Conservation (phyloP, 2,888 invertebrate genomes). For the Nymphalis polychloros region DNA sequence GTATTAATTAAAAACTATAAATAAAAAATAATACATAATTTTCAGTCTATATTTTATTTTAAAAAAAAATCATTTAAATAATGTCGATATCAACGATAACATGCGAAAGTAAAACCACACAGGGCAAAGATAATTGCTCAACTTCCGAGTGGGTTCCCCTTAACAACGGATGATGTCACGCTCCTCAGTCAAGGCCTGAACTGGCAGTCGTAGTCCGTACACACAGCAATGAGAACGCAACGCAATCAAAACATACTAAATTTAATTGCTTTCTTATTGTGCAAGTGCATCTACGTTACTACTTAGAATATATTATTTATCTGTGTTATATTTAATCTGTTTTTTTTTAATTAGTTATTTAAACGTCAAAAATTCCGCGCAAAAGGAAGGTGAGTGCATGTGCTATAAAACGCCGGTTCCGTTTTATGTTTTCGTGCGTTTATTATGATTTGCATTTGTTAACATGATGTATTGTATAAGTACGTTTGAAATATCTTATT, state of each 20-base stretch:
- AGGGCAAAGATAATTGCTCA: slow-evolving; percentile 37
- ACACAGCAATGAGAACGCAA: slow-evolving; percentile 71
- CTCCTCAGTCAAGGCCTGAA: slow-evolving; percentile 50
- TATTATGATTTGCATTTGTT: neutral
- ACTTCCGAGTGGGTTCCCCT: slow-evolving; percentile 42
- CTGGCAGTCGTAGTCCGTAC: slow-evolving; percentile 60
- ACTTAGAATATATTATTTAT: slow-evolving; percentile 49
- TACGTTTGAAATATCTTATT: neutral
- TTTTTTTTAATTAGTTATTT: slow-evolving; percentile 46
- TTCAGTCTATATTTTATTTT: neutral
- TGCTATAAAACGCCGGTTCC: slow-evolving; percentile 29
- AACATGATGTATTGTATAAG: neutral
- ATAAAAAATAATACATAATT: neutral
- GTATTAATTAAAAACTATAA: neutral
- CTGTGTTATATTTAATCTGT: slow-evolving; percentile 35
- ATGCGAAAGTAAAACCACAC: slow-evolving; percentile 20
- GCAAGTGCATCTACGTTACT: slow-evolving; percentile 68
- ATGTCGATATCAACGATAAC: neutral
- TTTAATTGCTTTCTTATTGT: slow-evolving; percentile 54
- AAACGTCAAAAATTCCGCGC: slow-evolving; percentile 71
- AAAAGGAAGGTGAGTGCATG: slow-evolving; percentile 75
- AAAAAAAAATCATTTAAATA: neutral
- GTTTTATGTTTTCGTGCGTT: slow-evolving; percentile 9
- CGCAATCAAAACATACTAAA: slow-evolving; percentile 48
- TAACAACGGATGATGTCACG: slow-evolving; percentile 61